A percentile compares a stretch with the other conserved stretches of the same genome.
Evolutionary conservation across 2,113 vertebrate genomes (phyloP).

Genomic region (Dendropsophus ebraccatus): DNA sequence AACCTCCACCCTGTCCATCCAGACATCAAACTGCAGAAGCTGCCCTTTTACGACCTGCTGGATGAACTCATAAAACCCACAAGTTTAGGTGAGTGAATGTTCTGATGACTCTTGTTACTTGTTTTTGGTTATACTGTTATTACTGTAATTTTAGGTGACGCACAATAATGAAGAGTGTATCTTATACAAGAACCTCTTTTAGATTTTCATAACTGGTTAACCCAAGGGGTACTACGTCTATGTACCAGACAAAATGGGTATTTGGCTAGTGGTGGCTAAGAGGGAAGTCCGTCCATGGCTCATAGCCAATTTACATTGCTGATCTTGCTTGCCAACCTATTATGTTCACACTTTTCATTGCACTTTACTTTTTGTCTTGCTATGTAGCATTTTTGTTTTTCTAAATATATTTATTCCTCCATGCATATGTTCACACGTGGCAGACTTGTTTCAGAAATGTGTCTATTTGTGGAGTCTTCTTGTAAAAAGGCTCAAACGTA

Average conservation of each 20-base stretch:
- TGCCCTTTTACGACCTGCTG: slow-evolving; percentile 97
- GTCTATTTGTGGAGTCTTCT: too few species aligned
- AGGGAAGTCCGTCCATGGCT: not conserved
- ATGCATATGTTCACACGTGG: too few species aligned
- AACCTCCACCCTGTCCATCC: slow-evolving; percentile 95
- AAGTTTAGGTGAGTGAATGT: slow-evolving; percentile 86
- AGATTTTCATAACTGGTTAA: not conserved
- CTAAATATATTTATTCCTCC: too few species aligned
- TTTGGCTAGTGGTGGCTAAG: not conserved
- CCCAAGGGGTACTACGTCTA: not conserved
- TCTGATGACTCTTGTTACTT: not conserved
- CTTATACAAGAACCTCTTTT: not conserved
- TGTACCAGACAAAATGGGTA: not conserved
- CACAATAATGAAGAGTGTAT: not conserved
- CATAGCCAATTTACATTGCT: not conserved
- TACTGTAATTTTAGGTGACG: not conserved
- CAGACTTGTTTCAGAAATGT: too few species aligned
- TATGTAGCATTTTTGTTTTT: too few species aligned
- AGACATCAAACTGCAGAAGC: slow-evolving; percentile 95
- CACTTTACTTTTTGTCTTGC: too few species aligned
- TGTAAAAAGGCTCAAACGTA: too few species aligned
- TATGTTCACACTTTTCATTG: too few species aligned
- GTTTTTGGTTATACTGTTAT: not conserved
- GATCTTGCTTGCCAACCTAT: too few species aligned
- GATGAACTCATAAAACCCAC: slow-evolving; percentile 98